Evolutionary conservation across 2,113 vertebrate species (phyloP).

Genomic region (Carassius auratus): DNA sequence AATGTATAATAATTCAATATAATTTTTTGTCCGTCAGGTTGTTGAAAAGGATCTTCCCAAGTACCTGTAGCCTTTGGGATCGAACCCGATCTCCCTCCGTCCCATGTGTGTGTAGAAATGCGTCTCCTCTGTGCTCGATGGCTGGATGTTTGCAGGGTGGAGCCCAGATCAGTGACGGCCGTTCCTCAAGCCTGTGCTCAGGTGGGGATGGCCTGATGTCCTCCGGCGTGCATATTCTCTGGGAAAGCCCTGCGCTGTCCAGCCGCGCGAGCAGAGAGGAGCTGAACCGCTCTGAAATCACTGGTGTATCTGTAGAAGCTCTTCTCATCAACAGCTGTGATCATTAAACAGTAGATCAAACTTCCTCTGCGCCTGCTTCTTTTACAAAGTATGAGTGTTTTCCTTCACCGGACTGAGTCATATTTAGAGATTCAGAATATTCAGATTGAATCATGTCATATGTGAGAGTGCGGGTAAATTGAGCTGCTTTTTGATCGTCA

Average conservation of each 20-base stretch:
- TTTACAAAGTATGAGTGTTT: not conserved
- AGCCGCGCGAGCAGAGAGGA: slow-evolving; percentile 47
- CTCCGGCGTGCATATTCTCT: slow-evolving; percentile 77
- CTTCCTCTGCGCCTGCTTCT: not conserved
- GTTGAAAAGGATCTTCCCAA: slow-evolving; percentile 88
- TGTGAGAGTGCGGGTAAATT: not conserved
- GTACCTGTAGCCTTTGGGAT: slow-evolving; percentile 77
- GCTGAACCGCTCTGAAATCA: not conserved
- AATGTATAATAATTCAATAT: not conserved
- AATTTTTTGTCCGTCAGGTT: slow-evolving; percentile 70
- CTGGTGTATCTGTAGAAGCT: not conserved
- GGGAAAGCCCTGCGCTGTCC: slow-evolving; percentile 63
- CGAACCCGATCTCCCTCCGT: rapidly evolving
- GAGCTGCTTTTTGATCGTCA: not conserved
- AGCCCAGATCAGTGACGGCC: slow-evolving; percentile 82
- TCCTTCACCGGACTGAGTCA: not conserved
- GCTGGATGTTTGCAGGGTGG: slow-evolving; percentile 55
- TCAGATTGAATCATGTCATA: no score
- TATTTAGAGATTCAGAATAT: not conserved
- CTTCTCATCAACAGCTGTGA: not conserved
- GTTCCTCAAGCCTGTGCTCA: slow-evolving; percentile 82
- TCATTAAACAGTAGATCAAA: not conserved
- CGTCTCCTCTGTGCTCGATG: slow-evolving; percentile 50
- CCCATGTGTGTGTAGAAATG: not conserved
- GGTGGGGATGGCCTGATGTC: slow-evolving; percentile 81